Conservation (phyloP, 2,797 vertebrate species). For the Artibeus lituratus region DNA sequence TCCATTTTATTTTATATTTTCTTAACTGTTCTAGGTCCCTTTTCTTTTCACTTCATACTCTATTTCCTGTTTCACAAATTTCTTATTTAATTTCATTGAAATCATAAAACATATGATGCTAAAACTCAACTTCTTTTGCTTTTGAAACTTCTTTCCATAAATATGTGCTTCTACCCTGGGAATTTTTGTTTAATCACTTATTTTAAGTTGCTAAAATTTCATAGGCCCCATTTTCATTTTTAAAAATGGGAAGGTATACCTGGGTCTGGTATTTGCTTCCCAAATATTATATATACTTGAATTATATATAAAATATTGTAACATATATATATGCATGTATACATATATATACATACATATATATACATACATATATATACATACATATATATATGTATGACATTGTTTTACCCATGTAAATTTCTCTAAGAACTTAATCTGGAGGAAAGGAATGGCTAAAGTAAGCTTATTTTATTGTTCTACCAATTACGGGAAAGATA, state of each 20-base stretch:
- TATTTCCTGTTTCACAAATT: not conserved
- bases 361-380: not conserved
- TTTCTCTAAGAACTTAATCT: not conserved
- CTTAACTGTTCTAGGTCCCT: not conserved
- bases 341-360: not conserved
- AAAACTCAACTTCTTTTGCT: not conserved
- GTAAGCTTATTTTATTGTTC: not conserved
- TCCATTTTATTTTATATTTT: not conserved
- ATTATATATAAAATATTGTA: not conserved
- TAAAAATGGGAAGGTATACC: not conserved
- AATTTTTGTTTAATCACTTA: slow-evolving; percentile 21
- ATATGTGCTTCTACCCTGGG: not conserved
- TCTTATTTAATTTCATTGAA: not conserved
- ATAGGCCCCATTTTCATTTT: not conserved
- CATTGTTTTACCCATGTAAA: not conserved
- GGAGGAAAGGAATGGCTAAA: not conserved
- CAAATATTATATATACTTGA: not conserved
- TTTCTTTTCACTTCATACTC: not conserved
- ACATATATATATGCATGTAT: not conserved
- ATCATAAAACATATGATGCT: not conserved
- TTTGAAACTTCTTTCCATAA: not conserved
- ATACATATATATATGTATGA: not conserved
- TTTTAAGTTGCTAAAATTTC: not conserved
- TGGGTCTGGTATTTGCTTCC: not conserved
- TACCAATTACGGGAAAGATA: not conserved